Evolutionary conservation across 2,113 vertebrate genomes (phyloP), one percentile per base, ranked within the genome.

Genomic region (Picathartes gymnocephalus): DNA sequence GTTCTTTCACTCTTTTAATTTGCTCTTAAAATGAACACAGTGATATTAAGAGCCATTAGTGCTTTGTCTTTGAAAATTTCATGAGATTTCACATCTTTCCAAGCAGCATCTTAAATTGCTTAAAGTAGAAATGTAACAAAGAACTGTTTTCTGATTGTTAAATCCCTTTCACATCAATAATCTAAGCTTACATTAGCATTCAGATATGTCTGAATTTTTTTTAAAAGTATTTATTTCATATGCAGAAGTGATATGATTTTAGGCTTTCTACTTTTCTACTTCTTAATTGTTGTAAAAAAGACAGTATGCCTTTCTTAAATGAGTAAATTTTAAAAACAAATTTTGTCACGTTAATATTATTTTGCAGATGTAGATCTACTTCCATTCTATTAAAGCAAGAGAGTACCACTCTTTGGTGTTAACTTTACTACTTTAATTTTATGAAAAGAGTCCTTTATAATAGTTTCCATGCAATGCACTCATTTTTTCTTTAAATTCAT

Each of bases 1-100:
- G 81, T 97, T 97, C 97, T 97, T 98, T 96, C 96, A 96, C 92
- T 96, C 96, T 98, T 98, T 98, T 98, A 98, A 98, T 98, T 98
- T 98, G 97, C 96, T 98, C 96, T 98, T 96, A 95, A 98, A 97
- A 96, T 93, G 97, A 98, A 97, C 95, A 94, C 90, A 95, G 96
- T 85, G 94, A 97, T 98, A 95, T 92, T 95, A 95, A 97, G 95
- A 97, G 92, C 94, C 92, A 51, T 70, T 94, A 95, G 74, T 76
- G 87, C 90, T 97, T 97, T 97, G 95, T 96, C 95, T 97, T 97
- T 96, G 95, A 95, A 97, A 97, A 97, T 96, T 91, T 94, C 7
- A 30, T 72, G 65, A 86, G 91, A 70, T 40, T 96, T 90, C 78
- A 9, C 74, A 92, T 93, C 93, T 96, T 96, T 96, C 95, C 78